Evolutionary conservation across 2,797 vertebrate species (phyloP).

Genomic region (Vireo griseus): DNA sequence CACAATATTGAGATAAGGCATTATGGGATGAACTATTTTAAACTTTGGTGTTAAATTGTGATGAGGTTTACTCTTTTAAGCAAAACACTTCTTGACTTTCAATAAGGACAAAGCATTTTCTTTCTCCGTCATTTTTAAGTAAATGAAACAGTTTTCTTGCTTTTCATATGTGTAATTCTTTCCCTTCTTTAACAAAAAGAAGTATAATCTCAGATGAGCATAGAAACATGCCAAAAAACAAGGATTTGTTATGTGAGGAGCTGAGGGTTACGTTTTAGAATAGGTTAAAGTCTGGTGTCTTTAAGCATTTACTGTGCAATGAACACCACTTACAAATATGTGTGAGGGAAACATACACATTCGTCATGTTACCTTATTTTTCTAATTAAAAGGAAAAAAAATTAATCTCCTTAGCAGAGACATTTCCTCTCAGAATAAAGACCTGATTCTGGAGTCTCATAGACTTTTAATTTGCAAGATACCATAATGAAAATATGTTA

Average conservation of each 20-base stretch:
- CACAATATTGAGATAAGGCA: neutral
- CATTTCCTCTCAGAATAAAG: slow-evolving; percentile 36
- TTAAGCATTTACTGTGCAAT: neutral
- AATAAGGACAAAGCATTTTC: neutral
- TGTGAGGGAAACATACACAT: neutral
- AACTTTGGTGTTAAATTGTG: neutral
- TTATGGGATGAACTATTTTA: neutral
- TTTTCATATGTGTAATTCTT: neutral
- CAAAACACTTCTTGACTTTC: neutral
- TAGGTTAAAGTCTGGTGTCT: neutral
- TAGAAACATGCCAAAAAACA: neutral
- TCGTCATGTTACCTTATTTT: neutral
- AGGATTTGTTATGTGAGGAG: neutral
- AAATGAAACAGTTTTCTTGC: neutral
- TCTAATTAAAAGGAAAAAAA: neutral
- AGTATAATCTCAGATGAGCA: neutral
- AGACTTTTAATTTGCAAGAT: slow-evolving; percentile 54
- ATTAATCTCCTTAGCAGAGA: neutral
- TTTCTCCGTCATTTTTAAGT: neutral
- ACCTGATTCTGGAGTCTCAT: slow-evolving; percentile 14
- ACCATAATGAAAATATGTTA: slow-evolving; percentile 39
- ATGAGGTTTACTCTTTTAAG: neutral
- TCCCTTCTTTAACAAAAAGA: neutral
- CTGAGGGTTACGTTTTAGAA: neutral
- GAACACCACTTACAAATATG: neutral